phyloP scores from a whole-genome alignment of 2,888 invertebrate genomes.

The Tenthredo distinguenda region DNA sequence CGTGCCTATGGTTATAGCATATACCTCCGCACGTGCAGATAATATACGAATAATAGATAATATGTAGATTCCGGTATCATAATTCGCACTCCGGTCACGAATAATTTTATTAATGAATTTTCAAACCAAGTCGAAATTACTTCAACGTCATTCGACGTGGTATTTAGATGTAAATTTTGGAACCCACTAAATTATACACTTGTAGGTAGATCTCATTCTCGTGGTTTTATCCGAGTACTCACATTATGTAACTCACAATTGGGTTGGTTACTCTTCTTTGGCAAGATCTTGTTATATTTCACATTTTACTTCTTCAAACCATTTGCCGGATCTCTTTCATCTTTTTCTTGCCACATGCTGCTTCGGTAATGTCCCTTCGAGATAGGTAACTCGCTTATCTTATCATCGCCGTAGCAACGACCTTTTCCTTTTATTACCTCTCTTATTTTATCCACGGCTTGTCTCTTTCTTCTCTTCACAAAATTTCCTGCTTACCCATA shows the following conservation, averaged over 20 bases:
- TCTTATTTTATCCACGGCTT: not conserved
- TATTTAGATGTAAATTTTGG: slow-evolving; percentile 24
- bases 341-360: slow-evolving; percentile 21
- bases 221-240: not conserved
- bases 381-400: slow-evolving; percentile 36
- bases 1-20: not conserved
- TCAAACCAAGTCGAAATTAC: not conserved
- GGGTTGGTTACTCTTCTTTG: slow-evolving; percentile 9
- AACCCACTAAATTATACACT: not conserved
- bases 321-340: slow-evolving; percentile 11
- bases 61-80: slow-evolving; percentile 9
- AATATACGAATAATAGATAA: slow-evolving; percentile 22
- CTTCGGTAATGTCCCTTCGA: slow-evolving; percentile 11
- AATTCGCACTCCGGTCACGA: slow-evolving; percentile 11
- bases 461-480: not conserved
- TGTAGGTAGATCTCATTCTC: not conserved
- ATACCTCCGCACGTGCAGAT: not conserved
- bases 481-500: not conserved
- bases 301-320: slow-evolving; percentile 24
- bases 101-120: slow-evolving; percentile 2
- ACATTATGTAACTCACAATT: slow-evolving; percentile 23
- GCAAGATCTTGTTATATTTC: not conserved
- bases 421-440: slow-evolving; percentile 13
- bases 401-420: slow-evolving; percentile 25
- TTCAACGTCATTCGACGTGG: not conserved